A percentile compares a stretch with the other conserved stretches of the same genome.
These are phyloP conservation scores for Rhynchomys soricoides DNA, from an alignment of 2,113 vertebrate genomes.

Conservation along the genomic window DNA sequence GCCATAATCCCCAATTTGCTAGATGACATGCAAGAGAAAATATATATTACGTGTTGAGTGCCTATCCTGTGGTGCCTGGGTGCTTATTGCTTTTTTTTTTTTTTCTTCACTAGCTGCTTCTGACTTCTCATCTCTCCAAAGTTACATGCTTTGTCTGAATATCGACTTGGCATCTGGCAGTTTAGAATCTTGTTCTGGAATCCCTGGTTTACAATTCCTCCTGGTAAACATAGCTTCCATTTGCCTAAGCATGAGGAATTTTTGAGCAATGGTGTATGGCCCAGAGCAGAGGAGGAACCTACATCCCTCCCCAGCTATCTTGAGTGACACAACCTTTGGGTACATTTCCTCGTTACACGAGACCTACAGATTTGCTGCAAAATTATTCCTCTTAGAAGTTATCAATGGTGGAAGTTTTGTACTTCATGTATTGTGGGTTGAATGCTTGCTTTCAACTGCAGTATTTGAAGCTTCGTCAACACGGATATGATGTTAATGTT, in stretches of 20 bases:
- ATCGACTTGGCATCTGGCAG: not conserved
- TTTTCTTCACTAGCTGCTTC: not conserved
- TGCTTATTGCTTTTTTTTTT: not conserved
- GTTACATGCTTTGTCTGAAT: rapidly evolving
- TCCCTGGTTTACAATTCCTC: not conserved
- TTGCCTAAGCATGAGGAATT: rapidly evolving
- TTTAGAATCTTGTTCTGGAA: not conserved
- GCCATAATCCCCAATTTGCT: not conserved
- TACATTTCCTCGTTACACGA: not conserved
- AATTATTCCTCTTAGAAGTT: not conserved
- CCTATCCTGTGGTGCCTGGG: not conserved
- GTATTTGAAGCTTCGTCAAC: not conserved
- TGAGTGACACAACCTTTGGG: not conserved
- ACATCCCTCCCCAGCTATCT: rapidly evolving
- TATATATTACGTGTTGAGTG: not conserved
- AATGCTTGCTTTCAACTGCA: not conserved
- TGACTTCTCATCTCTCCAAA: not conserved
- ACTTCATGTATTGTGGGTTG: not conserved
- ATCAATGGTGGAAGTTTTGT: too few relatives aligned
- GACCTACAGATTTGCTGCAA: not conserved
- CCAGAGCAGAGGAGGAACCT: not conserved
- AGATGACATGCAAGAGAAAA: too few relatives aligned
- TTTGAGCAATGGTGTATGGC: rapidly evolving
- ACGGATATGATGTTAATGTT: not conserved
- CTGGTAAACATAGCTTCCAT: rapidly evolving